A percentile compares a stretch with the other conserved stretches of the same genome.
phyloP scores from a whole-genome alignment of 2,888 invertebrate genomes.

The Lithophane ornitopus region DNA sequence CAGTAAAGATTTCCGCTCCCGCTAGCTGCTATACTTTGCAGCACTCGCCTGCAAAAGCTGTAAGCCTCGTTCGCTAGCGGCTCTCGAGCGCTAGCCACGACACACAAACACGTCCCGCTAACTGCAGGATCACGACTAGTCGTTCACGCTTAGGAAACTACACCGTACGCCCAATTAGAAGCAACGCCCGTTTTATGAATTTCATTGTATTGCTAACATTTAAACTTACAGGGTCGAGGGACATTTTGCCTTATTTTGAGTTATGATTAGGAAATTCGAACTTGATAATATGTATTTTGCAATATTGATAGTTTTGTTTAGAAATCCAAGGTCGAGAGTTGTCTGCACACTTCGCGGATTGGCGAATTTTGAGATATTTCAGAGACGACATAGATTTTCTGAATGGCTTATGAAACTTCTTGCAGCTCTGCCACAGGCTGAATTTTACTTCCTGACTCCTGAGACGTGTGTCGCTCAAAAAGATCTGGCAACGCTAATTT shows the following conservation, averaged over 20 bases:
- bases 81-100: slow-evolving; percentile 67
- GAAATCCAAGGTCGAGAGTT: slow-evolving; percentile 3
- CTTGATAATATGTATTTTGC: slow-evolving; percentile 24
- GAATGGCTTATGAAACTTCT: neutral
- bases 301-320: slow-evolving; percentile 12
- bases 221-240: slow-evolving; percentile 34
- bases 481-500: neutral
- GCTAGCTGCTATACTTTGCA: slow-evolving; percentile 45
- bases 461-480: neutral
- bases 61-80: slow-evolving; percentile 48
- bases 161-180: slow-evolving; percentile 60
- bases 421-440: neutral
- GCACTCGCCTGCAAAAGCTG: slow-evolving; percentile 33
- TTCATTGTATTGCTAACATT: slow-evolving; percentile 51
- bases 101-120: slow-evolving; percentile 73
- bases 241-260: slow-evolving; percentile 22
- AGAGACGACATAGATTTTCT: neutral
- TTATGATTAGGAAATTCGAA: slow-evolving; percentile 26
- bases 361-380: neutral
- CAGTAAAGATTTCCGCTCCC: slow-evolving; percentile 26
- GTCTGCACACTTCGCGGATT: neutral
- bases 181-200: slow-evolving; percentile 31
- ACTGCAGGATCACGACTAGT: slow-evolving; percentile 73
- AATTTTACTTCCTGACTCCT: neutral
- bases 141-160: slow-evolving; percentile 66